A percentile compares a stretch with the other conserved stretches of the same genome.
Evolutionary conservation across 2,888 invertebrate species (phyloP).

Genomic region (Sminthurinus aureus): DNA sequence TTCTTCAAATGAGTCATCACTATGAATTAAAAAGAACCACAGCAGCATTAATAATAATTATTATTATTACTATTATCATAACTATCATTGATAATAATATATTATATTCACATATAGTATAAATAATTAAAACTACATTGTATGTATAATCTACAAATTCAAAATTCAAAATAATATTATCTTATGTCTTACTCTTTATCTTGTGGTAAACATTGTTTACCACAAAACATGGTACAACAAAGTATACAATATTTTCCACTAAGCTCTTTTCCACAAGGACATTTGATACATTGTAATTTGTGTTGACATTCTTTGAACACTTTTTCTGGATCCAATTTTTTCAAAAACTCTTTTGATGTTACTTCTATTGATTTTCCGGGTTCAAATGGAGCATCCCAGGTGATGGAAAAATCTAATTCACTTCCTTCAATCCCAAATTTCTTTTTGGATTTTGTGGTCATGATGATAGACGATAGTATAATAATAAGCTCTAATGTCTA

Average conservation of each 20-base stretch:
- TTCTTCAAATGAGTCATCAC: too few species aligned
- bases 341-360: not conserved
- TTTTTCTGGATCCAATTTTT: not conserved
- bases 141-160: not conserved
- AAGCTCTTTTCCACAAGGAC: not conserved
- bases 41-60: not conserved
- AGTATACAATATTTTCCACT: not conserved
- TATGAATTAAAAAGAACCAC: too few species aligned
- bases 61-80: not conserved
- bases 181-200: not conserved
- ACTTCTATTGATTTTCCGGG: not conserved
- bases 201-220: not conserved
- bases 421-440: not conserved
- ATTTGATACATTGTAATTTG: not conserved
- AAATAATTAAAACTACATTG: too few species aligned
- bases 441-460: not conserved
- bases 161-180: not conserved
- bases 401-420: not conserved
- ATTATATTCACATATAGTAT: not conserved
- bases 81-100: not conserved
- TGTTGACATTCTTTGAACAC: slow-evolving; percentile 8
- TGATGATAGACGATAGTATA: not conserved
- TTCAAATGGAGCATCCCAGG: slow-evolving; percentile 26
- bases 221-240: slow-evolving; percentile 1
- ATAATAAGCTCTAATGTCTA: too few species aligned